Percentiles rank a stretch among this genome's conserved stretches.
phyloP scores from a whole-genome alignment of 2,888 invertebrate species.

The Cerceris ruficornis region DNA sequence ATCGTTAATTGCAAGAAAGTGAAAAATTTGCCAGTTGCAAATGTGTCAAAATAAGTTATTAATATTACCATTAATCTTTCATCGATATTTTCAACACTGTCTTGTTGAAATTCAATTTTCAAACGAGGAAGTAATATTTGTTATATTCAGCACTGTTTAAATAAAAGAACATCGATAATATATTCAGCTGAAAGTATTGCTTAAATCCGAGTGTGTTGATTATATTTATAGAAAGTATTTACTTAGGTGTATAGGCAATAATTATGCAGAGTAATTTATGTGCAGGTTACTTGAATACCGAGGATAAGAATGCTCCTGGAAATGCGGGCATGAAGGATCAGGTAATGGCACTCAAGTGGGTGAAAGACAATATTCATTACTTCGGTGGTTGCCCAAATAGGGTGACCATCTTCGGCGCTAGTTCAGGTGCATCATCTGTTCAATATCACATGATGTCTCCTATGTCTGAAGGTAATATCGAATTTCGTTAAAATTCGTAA shows the following conservation, averaged over 20 bases:
- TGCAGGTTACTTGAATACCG: slow-evolving; percentile 74
- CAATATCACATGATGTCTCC: slow-evolving; percentile 76
- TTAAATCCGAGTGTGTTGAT: neutral
- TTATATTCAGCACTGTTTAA: too few species aligned
- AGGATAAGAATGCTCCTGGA: slow-evolving; percentile 73
- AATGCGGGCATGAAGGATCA: slow-evolving; percentile 77
- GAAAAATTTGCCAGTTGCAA: too few species aligned
- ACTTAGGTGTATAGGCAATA: neutral
- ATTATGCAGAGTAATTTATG: neutral
- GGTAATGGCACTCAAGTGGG: slow-evolving; percentile 75
- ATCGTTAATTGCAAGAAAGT: too few species aligned
- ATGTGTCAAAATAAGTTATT: too few species aligned
- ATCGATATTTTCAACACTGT: too few species aligned
- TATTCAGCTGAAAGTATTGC: too few species aligned
- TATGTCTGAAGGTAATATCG: slow-evolving; percentile 72
- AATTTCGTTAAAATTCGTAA: slow-evolving; percentile 4
- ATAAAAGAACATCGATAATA: too few species aligned
- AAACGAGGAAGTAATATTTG: too few species aligned
- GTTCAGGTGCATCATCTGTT: slow-evolving; percentile 70
- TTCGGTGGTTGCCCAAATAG: slow-evolving; percentile 75
- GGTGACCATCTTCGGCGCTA: slow-evolving; percentile 75
- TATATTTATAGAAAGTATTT: neutral
- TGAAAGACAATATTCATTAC: slow-evolving; percentile 73
- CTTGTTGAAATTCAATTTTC: too few species aligned
- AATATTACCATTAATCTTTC: too few species aligned